phyloP scores from a whole-genome alignment of 2,113 vertebrate species.

The Corythoichthys intestinalis region DNA sequence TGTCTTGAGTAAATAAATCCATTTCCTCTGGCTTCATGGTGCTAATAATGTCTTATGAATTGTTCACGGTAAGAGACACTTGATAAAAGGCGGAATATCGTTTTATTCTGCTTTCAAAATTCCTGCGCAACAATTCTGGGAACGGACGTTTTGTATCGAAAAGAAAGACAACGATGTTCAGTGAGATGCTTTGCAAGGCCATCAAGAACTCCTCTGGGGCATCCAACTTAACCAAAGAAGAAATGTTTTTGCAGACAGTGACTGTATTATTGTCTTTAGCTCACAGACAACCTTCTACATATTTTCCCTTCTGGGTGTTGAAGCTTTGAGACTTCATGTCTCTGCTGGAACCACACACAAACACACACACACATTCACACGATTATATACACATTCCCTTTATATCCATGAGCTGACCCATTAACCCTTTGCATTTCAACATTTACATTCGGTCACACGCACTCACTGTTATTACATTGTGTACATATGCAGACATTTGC shows the following conservation, averaged over 20 bases:
- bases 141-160: slow-evolving; percentile 23
- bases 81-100: slow-evolving; percentile 15
- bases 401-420: slow-evolving; percentile 66
- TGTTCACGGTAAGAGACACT: slow-evolving; percentile 11
- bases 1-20: background rate
- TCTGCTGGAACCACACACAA: slow-evolving; percentile 44
- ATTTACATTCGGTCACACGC: slow-evolving; percentile 62
- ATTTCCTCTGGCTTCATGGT: slow-evolving; percentile 19
- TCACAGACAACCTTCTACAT: slow-evolving; percentile 64
- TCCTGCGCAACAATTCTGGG: slow-evolving; percentile 14
- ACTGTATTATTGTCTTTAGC: slow-evolving; percentile 59
- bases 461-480: slow-evolving; percentile 34
- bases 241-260: slow-evolving; percentile 60
- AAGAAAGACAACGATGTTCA: slow-evolving; percentile 18
- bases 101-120: slow-evolving; percentile 7
- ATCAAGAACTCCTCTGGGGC: slow-evolving; percentile 46
- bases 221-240: slow-evolving; percentile 52
- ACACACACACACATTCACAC: slow-evolving; percentile 8
- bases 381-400: slow-evolving; percentile 54
- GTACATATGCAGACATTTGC: slow-evolving; percentile 11
- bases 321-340: slow-evolving; percentile 59
- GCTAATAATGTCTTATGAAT: slow-evolving; percentile 18
- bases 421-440: slow-evolving; percentile 63
- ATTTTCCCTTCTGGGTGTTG: slow-evolving; percentile 55
- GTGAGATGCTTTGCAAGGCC: slow-evolving; percentile 34